Conservation (phyloP, 2,888 invertebrate species). For the Idaea dimidiata region DNA sequence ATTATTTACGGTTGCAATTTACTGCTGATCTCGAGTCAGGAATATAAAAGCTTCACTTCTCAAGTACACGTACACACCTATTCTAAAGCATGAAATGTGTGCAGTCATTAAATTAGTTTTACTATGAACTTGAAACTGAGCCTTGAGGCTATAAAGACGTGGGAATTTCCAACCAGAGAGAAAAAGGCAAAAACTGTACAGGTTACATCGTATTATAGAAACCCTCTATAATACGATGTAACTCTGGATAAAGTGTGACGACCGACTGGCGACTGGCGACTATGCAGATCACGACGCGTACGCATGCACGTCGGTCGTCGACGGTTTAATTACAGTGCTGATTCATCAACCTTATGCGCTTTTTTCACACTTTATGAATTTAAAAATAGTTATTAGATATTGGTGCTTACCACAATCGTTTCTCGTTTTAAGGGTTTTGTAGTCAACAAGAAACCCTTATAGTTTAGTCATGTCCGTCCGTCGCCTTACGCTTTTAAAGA, state of each 20-base stretch:
- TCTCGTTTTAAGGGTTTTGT: too few relatives aligned
- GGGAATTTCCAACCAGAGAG: constrained; percentile 46
- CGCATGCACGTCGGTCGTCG: too few relatives aligned
- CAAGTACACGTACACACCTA: not conserved
- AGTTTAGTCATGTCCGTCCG: too few relatives aligned
- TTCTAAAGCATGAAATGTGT: constrained; percentile 16
- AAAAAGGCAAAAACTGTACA: constrained; percentile 37
- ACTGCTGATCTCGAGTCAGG: not conserved
- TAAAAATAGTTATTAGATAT: too few relatives aligned
- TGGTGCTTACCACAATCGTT: too few relatives aligned
- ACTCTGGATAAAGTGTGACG: not conserved
- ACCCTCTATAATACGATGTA: not conserved
- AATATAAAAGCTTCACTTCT: not conserved
- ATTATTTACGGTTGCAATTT: not conserved
- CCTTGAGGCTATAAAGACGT: constrained; percentile 41
- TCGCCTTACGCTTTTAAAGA: too few relatives aligned
- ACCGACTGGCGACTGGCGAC: not conserved
- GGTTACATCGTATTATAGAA: not conserved
- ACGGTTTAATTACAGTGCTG: too few relatives aligned
- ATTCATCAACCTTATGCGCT: too few relatives aligned
- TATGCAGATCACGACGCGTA: too few relatives aligned
- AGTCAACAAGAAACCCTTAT: too few relatives aligned
- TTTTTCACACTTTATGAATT: too few relatives aligned
- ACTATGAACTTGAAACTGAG: constrained; percentile 47
- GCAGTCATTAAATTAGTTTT: constrained; percentile 37